Evolutionary conservation across 2,888 invertebrate species (phyloP).

Genomic region (Tinea trinotella): DNA sequence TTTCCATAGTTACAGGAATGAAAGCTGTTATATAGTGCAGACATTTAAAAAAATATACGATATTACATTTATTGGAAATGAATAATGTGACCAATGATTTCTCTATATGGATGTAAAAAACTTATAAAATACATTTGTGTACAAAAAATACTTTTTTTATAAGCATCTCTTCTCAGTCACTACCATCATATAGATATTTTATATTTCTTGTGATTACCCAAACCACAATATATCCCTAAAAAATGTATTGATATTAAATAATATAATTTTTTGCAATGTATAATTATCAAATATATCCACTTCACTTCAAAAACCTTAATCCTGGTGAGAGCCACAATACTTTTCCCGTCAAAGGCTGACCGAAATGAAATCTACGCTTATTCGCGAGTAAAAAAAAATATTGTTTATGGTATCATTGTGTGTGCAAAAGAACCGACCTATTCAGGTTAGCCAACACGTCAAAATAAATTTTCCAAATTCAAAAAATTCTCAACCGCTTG

Average conservation of each 20-base stretch:
- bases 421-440: slow-evolving; percentile 33
- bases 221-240: too few relatives aligned
- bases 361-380: slow-evolving; percentile 46
- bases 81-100: too few relatives aligned
- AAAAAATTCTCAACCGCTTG: slow-evolving; percentile 29
- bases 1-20: too few relatives aligned
- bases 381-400: slow-evolving; percentile 37
- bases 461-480: slow-evolving; percentile 43
- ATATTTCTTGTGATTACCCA: too few relatives aligned
- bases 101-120: too few relatives aligned
- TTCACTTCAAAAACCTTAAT: slow-evolving; percentile 53
- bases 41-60: too few relatives aligned
- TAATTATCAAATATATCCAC: slow-evolving; percentile 32
- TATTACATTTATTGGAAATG: too few relatives aligned
- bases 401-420: slow-evolving; percentile 59
- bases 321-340: slow-evolving; percentile 61
- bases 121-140: too few relatives aligned
- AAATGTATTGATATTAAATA: neutral
- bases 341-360: slow-evolving; percentile 52
- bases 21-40: too few relatives aligned
- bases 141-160: too few relatives aligned
- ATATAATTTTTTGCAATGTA: neutral
- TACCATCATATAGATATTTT: too few relatives aligned
- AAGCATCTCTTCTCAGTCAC: too few relatives aligned
- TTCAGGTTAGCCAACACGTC: slow-evolving; percentile 50